Percentiles rank a stretch among this genome's conserved stretches.
These are phyloP conservation scores for Macroteleia sp. DNA, from an alignment of 2,888 invertebrate species.

Conservation along the genomic window DNA sequence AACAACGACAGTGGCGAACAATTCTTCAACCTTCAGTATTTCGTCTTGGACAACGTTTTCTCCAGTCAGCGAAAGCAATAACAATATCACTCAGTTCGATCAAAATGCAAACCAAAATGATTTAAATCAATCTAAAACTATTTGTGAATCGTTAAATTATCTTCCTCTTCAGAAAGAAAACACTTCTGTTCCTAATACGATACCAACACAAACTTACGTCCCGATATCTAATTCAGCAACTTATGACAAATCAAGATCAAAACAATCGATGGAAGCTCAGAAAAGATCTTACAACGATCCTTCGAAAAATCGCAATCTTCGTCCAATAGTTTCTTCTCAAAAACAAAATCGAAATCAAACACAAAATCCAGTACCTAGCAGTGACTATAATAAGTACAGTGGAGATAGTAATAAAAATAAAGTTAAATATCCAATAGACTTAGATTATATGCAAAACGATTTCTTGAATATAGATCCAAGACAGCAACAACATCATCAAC, in stretches of 20 bases:
- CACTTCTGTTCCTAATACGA: slow-evolving; percentile 45
- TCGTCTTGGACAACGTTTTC: slow-evolving; percentile 83
- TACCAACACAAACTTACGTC: slow-evolving; percentile 55
- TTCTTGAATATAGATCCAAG: slow-evolving; percentile 73
- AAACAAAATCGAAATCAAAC: slow-evolving; percentile 72
- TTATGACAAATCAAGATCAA: slow-evolving; percentile 76
- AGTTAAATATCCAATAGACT: slow-evolving; percentile 76
- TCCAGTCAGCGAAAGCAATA: slow-evolving; percentile 69
- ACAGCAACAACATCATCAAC: slow-evolving; percentile 70
- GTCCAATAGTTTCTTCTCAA: slow-evolving; percentile 69
- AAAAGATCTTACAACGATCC: slow-evolving; percentile 74
- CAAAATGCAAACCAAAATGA: slow-evolving; percentile 47
- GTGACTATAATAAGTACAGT: slow-evolving; percentile 73
- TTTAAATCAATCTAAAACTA: slow-evolving; percentile 69
- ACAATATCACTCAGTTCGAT: slow-evolving; percentile 67
- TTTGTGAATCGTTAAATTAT: slow-evolving; percentile 79
- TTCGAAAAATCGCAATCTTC: slow-evolving; percentile 74
- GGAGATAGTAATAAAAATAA: slow-evolving; percentile 75
- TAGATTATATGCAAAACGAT: slow-evolving; percentile 78
- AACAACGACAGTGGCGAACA: slow-evolving; percentile 80
- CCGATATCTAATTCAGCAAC: slow-evolving; percentile 50
- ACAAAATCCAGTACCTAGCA: slow-evolving; percentile 63
- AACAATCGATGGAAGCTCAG: slow-evolving; percentile 72
- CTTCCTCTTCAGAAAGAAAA: slow-evolving; percentile 76
- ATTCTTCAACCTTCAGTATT: slow-evolving; percentile 82